Base-by-base conservation (phyloP, 2,113 vertebrate species). In the Cryptotis parvus region DNA sequence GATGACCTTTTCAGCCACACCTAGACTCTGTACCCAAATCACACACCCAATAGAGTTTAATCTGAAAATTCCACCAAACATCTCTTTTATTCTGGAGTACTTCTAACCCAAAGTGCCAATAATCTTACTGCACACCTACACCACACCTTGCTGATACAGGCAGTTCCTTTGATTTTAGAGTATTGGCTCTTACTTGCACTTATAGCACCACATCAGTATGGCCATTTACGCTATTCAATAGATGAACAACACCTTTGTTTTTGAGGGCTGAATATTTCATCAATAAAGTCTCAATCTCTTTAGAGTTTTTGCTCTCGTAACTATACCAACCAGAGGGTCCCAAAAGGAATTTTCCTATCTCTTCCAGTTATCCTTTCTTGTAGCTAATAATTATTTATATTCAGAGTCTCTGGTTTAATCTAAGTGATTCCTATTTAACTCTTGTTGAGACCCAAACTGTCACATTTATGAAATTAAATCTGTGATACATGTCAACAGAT, bases 391-490 rank as follows among this genome's bases (percentile, higher is more conserved):
- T 41, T 85, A 16, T 74, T 74, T 78, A 69, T 45, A n/a, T n/a
- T 81, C 22, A 49, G 45, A 39, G 39, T 39, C 14, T 1, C 26
- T 9, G 20, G 1, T 43, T 87, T 87, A 69, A 66, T 69, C 26
- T 43, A 63, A 55, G 29, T 37, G 14, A 9, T 90, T 75, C 61
- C 5, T 72, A 52, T 69, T 45, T 91, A 18, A 33, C 7, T 85
- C 35, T 16, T 76, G 24, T 58, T 6, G 89, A 18, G 9, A 52
- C 8, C 14, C 7, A 72, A n/a, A 39, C 27, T 66, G 33, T 6
- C 41, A 41, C 24, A 58, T 27, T 39, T 63, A 31, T 70, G 9
- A 20, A 76, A 76, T 92, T 94, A 86, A 92, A 55, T 31, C 69
- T 73, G 33, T 79, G 39, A 79, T 70, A 63, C 12, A 75, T 83